Conservation (phyloP, 2,113 vertebrate species). For the Tyrannus savana region DNA sequence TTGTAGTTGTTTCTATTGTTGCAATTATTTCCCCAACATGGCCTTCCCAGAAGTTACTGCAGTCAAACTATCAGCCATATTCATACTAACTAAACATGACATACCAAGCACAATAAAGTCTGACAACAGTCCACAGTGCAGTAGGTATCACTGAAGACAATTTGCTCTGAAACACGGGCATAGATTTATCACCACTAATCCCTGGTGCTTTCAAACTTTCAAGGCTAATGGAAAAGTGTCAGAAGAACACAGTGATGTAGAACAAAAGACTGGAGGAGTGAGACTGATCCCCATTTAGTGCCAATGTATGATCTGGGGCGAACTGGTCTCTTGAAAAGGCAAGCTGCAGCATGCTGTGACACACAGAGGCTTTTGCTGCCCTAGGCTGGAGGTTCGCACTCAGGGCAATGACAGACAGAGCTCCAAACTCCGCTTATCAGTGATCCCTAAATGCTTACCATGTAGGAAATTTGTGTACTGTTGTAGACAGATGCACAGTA, state of each 20-base stretch:
- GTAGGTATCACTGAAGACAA: neutral
- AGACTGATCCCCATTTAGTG: neutral
- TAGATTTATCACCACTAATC: neutral
- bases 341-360: rapidly evolving
- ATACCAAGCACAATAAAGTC: neutral
- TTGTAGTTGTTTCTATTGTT: neutral
- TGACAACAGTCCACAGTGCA: neutral
- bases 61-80: neutral
- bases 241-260: neutral
- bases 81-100: neutral
- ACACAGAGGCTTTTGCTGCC: neutral
- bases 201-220: neutral
- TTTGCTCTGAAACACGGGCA: neutral
- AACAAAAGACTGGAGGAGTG: neutral
- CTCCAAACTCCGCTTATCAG: neutral
- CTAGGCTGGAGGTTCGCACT: neutral
- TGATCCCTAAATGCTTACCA: neutral
- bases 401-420: neutral
- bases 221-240: neutral
- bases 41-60: neutral
- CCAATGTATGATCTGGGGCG: neutral
- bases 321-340: neutral
- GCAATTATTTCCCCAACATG: neutral
- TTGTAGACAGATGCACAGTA: rapidly evolving
- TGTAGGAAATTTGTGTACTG: neutral